Conservation (phyloP, 2,888 invertebrate genomes). For the Diaprepes abbreviatus region DNA sequence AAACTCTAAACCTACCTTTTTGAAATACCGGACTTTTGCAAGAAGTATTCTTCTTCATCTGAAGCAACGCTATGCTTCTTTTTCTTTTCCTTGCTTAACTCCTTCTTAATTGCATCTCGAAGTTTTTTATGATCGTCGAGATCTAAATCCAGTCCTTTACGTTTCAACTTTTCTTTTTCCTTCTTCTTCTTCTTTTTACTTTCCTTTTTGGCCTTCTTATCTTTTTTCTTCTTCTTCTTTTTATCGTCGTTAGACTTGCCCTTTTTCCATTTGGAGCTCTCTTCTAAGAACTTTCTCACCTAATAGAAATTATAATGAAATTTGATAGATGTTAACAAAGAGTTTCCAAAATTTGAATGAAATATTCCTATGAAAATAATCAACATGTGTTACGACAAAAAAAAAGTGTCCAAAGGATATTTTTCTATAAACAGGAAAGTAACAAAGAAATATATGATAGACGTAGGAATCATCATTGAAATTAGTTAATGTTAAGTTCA, state of each 20-base stretch:
- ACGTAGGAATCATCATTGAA: no score
- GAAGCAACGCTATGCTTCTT: conserved; percentile 58
- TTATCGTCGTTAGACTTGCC: conserved; percentile 76
- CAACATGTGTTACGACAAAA: no score
- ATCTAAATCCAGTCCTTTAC: conserved; percentile 77
- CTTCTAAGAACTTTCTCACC: conserved; percentile 83
- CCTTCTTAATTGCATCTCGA: conserved; percentile 77
- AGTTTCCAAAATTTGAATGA: no score
- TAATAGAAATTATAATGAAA: conserved; percentile 17
- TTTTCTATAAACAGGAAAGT: no score
- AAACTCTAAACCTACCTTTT: conserved; percentile 60
- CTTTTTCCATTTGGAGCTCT: conserved; percentile 85
- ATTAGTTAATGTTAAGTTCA: no score
- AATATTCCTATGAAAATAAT: no score
- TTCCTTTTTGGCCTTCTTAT: conserved; percentile 77
- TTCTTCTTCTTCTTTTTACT: conserved; percentile 82
- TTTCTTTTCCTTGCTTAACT: conserved; percentile 65
- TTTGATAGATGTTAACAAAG: no score
- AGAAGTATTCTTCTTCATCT: conserved; percentile 69
- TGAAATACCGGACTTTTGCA: conserved; percentile 67
- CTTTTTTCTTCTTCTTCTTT: conserved; percentile 72
- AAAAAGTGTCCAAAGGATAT: no score
- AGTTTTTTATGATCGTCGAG: conserved; percentile 77
- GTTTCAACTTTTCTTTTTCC: conserved; percentile 74
- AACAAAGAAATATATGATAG: no score